Conservation (phyloP, 2,113 vertebrate species). For the Phoxinus phoxinus region DNA sequence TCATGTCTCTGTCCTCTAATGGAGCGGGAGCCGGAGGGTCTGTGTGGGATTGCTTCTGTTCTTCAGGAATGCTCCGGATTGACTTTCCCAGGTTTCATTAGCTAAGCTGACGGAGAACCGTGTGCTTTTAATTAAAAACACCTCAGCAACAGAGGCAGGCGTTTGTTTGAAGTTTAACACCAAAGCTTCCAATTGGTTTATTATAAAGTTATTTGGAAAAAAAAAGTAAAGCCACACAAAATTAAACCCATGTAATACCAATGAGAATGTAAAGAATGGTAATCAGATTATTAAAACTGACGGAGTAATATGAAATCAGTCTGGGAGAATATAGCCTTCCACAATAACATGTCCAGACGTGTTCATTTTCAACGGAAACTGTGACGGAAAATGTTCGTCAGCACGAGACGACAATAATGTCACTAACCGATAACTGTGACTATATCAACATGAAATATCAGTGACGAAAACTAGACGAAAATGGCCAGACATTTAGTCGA, state of each 20-base stretch:
- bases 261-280: neutral
- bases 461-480: no score
- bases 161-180: neutral
- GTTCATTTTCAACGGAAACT: no score
- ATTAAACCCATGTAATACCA: neutral
- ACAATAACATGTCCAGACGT: neutral
- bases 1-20: conserved; percentile 47
- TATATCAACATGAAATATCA: no score
- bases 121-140: conserved; percentile 44
- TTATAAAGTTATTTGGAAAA: neutral
- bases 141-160: neutral
- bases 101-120: neutral
- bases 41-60: conserved; percentile 13
- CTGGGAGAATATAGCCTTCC: neutral
- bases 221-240: neutral
- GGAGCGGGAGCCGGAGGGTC: conserved; percentile 21
- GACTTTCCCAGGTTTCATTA: conserved; percentile 19
- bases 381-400: no score
- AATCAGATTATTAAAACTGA: conserved; percentile 4
- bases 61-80: conserved; percentile 38
- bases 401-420: no score
- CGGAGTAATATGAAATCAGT: neutral
- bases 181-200: neutral
- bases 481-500: no score
- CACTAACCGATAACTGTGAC: no score